These are phyloP conservation scores for Gryllus bimaculatus DNA, from an alignment of 1,140 invertebrate species.

Conservation along the genomic window DNA sequence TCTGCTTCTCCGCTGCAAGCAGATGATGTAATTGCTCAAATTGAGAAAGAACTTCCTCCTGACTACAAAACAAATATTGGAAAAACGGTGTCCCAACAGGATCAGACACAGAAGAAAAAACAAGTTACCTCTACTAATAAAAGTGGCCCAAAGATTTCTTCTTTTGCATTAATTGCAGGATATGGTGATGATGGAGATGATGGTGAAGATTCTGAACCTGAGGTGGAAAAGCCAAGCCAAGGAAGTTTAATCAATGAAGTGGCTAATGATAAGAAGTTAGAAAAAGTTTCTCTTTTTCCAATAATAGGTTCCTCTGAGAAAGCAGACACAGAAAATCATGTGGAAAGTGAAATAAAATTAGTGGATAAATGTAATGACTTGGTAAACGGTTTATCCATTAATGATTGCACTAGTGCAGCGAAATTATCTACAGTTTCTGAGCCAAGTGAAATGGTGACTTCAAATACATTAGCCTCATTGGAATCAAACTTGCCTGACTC, in stretches of 20 bases:
- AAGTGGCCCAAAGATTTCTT: slow-evolving; percentile 22
- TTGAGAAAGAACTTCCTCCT: slow-evolving; percentile 23
- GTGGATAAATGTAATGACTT: neutral
- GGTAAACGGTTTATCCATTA: neutral
- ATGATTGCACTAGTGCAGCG: neutral
- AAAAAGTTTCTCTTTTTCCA: neutral
- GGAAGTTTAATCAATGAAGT: neutral
- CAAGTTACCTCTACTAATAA: slow-evolving; percentile 6
- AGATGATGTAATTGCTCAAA: slow-evolving; percentile 22
- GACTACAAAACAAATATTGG: slow-evolving; percentile 12
- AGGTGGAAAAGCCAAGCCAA: neutral
- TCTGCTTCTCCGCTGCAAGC: neutral
- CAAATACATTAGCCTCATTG: neutral
- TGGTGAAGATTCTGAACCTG: slow-evolving; percentile 31
- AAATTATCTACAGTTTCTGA: neutral
- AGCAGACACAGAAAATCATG: neutral
- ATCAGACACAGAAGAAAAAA: neutral
- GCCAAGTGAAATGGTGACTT: slow-evolving; percentile 8
- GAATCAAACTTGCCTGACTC: slow-evolving; percentile 16
- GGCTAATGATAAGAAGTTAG: neutral
- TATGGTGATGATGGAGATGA: slow-evolving; percentile 46
- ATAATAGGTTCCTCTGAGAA: neutral
- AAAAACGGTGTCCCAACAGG: neutral
- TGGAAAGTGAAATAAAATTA: neutral
- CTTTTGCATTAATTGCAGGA: slow-evolving; percentile 45